These are phyloP conservation scores for Enoplosus armatus DNA, from an alignment of 2,797 vertebrate genomes.

Conservation along the genomic window DNA sequence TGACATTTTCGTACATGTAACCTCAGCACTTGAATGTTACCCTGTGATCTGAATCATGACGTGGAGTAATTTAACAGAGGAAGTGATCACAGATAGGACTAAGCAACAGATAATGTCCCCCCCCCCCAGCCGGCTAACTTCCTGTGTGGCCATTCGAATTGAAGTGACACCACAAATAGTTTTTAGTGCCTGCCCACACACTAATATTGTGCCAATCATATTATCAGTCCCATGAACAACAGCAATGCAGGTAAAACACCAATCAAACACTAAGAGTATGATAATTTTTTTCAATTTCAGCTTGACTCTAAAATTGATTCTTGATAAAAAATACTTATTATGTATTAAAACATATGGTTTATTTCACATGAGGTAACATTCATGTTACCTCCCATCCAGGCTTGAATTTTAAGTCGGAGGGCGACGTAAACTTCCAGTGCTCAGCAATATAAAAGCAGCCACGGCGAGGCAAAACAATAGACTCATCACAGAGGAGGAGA, in stretches of 20 bases:
- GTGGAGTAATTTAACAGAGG: neutral
- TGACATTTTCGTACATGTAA: neutral
- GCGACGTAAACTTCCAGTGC: constrained; percentile 53
- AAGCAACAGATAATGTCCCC: no score
- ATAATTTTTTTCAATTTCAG: neutral
- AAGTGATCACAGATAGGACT: neutral
- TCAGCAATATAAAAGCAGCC: constrained; percentile 65
- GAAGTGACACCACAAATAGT: neutral
- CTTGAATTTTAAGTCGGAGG: constrained; percentile 40
- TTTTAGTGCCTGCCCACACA: neutral
- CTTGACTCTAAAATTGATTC: neutral
- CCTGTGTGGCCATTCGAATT: neutral
- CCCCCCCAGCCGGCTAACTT: neutral
- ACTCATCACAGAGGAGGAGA: constrained; percentile 61
- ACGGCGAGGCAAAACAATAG: constrained; percentile 77
- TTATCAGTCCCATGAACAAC: neutral
- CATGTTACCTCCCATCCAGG: constrained; percentile 21
- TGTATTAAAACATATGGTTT: no score
- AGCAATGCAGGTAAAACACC: neutral
- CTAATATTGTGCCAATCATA: neutral
- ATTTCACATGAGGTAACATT: no score
- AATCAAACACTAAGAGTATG: neutral
- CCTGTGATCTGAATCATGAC: neutral
- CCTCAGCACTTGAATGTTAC: neutral
- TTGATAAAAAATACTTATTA: no score